Evolutionary conservation across 2,888 invertebrate genomes (phyloP), one percentile per base, ranked within the genome.

Genomic region (Flexamia atlantica): DNA sequence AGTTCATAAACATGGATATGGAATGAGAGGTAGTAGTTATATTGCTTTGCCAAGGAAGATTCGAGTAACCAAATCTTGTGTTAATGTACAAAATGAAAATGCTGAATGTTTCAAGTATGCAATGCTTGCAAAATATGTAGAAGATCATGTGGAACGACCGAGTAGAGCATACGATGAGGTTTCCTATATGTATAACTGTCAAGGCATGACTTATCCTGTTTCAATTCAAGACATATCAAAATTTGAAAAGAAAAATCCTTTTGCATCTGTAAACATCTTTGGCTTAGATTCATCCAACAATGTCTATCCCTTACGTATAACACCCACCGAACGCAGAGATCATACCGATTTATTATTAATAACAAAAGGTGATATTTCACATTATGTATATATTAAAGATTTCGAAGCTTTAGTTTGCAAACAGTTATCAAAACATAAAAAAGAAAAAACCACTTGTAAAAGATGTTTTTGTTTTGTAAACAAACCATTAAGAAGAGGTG

Each of bases 81-180:
- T 79, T n/a, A 79, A 79, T n/a, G 79, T 46, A 10, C 46, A 50
- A 28, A 79, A 42, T 42, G 23, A 23, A 28, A 28, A 79, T 30
- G 50, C 46, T 20, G 17, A 50, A 79, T 46, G 79, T 79, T 79
- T 79, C 50, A 50, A 46, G 28, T 79, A 79, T 42, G 79, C 42
- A 28, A 79, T 79, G 79, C 50, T 79, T 5, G 30, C 50, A 20
- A 79, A 79, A 30, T 30, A 20, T 68, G 30, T 68, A 17, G 7
- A 17, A 17, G 32, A 68, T 4, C 28, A 68, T 30, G 7, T 7
- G 14, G 1, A 30, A 17, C 12, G 28, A 68, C 68, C 68, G 4
- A 32, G 9, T 42, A 2, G 20, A 74, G 4, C 3, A 74, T 74
- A 42, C n/a, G 17, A 25, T 5, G 25, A 10, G 2, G 25, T 74